Evolutionary conservation across 2,888 invertebrate species (phyloP).

Genomic region (Eristalis intricaria): DNA sequence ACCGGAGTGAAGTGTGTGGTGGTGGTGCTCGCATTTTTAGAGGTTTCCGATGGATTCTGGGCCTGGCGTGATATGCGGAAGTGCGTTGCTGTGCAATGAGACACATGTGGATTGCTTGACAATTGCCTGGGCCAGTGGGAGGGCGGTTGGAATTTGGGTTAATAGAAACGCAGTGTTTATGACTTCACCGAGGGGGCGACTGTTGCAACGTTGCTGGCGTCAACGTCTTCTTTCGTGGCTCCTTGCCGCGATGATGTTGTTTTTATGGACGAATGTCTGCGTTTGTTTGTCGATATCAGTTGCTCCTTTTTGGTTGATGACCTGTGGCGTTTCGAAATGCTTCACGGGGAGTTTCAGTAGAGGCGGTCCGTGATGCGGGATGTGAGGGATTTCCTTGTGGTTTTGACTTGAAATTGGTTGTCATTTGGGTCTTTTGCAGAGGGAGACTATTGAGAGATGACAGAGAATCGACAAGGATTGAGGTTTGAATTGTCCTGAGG

Average conservation of each 20-base stretch:
- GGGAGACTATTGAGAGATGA: not conserved
- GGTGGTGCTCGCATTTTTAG: slow-evolving; percentile 63
- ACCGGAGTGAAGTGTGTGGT: not conserved
- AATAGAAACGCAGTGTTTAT: slow-evolving; percentile 28
- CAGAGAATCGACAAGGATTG: no score
- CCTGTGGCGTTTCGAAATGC: not conserved
- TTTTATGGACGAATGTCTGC: not conserved
- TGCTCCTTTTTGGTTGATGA: not conserved
- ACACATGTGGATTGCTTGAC: slow-evolving; percentile 44
- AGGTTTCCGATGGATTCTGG: slow-evolving; percentile 40
- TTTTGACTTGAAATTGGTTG: no score
- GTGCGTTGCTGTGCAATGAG: not conserved
- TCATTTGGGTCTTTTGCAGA: not conserved
- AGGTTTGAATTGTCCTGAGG: no score
- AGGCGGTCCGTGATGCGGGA: no score
- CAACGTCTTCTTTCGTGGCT: not conserved
- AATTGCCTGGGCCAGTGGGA: slow-evolving; percentile 38
- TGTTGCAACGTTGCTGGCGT: not conserved
- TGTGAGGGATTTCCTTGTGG: no score
- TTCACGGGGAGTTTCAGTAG: not conserved
- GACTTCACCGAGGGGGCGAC: not conserved
- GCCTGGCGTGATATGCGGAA: slow-evolving; percentile 62
- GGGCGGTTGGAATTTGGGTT: slow-evolving; percentile 50
- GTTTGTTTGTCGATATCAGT: not conserved
- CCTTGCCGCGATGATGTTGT: not conserved